A percentile compares a stretch with the other conserved stretches of the same genome.
Conservation (phyloP, 2,797 vertebrate species). For the Tapirus indicus region DNA sequence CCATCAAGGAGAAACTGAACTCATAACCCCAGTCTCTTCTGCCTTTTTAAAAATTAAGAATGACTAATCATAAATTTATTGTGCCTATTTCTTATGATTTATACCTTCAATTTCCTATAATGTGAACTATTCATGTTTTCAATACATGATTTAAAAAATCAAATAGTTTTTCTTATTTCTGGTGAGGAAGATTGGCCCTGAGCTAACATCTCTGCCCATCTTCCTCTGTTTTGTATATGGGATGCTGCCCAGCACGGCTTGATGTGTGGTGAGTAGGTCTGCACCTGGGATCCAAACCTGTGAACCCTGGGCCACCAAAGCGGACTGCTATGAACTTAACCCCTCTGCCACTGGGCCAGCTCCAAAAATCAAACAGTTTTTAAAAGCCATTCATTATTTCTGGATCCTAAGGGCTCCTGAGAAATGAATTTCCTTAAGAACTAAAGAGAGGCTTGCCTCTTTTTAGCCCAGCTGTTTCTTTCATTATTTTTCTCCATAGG, state of each 20-base stretch:
- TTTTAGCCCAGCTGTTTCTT: not conserved
- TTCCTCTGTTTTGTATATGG: too few species aligned
- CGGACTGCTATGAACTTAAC: too few species aligned
- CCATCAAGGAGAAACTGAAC: not conserved
- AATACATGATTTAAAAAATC: not conserved
- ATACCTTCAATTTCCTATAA: not conserved
- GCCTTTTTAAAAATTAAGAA: not conserved
- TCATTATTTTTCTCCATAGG: not conserved
- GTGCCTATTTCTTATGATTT: not conserved
- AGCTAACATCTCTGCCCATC: too few species aligned
- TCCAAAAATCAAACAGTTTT: not conserved
- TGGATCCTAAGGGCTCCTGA: not conserved
- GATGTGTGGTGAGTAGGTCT: too few species aligned
- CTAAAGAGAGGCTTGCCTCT: not conserved
- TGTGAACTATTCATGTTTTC: not conserved
- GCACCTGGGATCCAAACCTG: too few species aligned
- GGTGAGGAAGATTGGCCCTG: too few species aligned
- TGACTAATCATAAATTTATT: not conserved
- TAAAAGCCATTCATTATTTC: not conserved
- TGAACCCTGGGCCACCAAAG: too few species aligned
- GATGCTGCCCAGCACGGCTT: too few species aligned
- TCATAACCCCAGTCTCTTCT: not conserved
- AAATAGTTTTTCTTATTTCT: not conserved
- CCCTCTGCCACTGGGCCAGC: too few species aligned
- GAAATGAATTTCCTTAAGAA: not conserved